Percentiles rank a stretch among this genome's conserved stretches.
Conservation (phyloP, 2,888 invertebrate species). For the Torymus texanus region DNA sequence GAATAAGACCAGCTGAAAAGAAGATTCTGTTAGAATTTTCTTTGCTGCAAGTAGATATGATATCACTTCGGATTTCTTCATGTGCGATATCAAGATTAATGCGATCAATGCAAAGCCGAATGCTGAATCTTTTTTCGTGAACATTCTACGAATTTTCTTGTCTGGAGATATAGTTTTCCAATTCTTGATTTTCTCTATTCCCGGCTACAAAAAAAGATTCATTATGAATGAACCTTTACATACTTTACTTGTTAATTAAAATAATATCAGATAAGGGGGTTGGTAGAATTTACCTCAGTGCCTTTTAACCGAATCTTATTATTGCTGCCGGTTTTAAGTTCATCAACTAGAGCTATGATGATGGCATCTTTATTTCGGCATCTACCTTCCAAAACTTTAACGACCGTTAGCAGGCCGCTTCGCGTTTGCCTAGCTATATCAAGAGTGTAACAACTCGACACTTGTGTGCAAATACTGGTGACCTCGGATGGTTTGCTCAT, state of each 20-base stretch:
- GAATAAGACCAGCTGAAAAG: neutral
- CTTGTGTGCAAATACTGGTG: constrained; percentile 15
- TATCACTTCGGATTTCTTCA: constrained; percentile 31
- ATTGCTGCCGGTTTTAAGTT: constrained; percentile 33
- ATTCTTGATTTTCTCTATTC: constrained; percentile 3
- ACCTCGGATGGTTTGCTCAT: constrained; percentile 16
- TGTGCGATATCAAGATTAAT: constrained; percentile 53
- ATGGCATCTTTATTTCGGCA: constrained; percentile 60
- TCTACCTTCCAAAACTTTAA: constrained; percentile 57
- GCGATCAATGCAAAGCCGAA: constrained; percentile 55
- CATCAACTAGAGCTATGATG: constrained; percentile 58
- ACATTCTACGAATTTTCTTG: constrained; percentile 13
- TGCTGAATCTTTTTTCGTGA: constrained; percentile 53
- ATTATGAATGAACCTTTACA: neutral
- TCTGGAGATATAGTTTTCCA: constrained; percentile 1
- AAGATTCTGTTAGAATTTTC: constrained; percentile 9
- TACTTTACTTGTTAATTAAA: too few species aligned
- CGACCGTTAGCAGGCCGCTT: constrained; percentile 50
- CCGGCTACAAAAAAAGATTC: constrained; percentile 11
- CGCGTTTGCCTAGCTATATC: constrained; percentile 37
- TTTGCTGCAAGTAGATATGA: constrained; percentile 23
- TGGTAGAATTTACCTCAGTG: constrained; percentile 14
- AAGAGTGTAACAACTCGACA: constrained; percentile 23
- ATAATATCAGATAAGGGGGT: too few species aligned
- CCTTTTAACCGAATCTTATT: neutral